phyloP scores from a whole-genome alignment of 2,797 vertebrate species.

The Neostethus bicornis region DNA sequence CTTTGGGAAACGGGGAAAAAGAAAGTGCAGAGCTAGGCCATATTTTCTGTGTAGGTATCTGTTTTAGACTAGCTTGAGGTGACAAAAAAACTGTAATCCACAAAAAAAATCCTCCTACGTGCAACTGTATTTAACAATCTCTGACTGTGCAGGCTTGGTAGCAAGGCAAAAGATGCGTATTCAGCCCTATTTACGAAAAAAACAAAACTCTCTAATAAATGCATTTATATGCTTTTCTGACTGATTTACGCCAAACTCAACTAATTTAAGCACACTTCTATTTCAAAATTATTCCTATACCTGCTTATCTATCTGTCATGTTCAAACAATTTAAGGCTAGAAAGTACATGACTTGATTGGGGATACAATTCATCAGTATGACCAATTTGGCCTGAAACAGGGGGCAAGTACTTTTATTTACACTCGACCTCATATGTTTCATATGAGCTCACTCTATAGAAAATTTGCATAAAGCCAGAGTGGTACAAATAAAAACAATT shows the following conservation, averaged over 20 bases:
- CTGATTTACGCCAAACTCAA: no score
- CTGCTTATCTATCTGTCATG: not conserved
- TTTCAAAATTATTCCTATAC: not conserved
- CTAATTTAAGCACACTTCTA: not conserved
- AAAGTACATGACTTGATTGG: not conserved
- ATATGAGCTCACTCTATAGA: no score
- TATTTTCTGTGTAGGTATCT: constrained; percentile 36
- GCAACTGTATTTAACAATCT: constrained; percentile 66
- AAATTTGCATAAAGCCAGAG: no score
- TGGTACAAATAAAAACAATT: not conserved
- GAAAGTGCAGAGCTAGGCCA: constrained; percentile 65
- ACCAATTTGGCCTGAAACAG: not conserved
- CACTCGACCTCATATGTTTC: no score
- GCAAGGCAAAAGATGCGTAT: constrained; percentile 23
- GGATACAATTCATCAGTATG: not conserved
- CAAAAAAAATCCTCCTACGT: constrained; percentile 20
- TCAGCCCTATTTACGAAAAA: no score
- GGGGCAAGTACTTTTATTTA: not conserved
- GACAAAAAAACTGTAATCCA: constrained; percentile 34
- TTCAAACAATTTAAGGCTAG: not conserved
- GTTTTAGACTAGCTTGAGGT: constrained; percentile 60
- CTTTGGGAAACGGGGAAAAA: constrained; percentile 47
- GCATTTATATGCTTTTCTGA: not conserved
- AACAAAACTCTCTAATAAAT: no score
- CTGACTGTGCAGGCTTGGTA: constrained; percentile 61